phyloP scores from a whole-genome alignment of 2,888 invertebrate species.

The Sceliomorpha sp. region DNA sequence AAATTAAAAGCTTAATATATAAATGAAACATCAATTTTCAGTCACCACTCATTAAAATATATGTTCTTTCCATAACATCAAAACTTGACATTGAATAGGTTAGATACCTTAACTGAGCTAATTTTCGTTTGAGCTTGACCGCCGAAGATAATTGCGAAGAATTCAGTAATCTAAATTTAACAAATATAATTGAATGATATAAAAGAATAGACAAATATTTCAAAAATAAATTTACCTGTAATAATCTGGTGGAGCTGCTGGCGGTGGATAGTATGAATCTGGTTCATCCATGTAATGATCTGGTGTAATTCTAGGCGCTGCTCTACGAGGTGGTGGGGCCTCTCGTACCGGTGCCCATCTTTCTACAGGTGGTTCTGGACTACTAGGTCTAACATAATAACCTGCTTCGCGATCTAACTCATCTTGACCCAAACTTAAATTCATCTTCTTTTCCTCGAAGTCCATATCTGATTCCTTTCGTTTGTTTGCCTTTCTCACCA shows the following conservation, averaged over 20 bases:
- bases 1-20: too few relatives aligned
- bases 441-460: conserved; percentile 97
- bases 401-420: conserved; percentile 88
- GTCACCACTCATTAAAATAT: too few relatives aligned
- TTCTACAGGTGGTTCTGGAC: conserved; percentile 81
- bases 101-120: conserved; percentile 32
- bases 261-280: conserved; percentile 73
- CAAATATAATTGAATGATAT: conserved; percentile 1
- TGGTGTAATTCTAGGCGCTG: conserved; percentile 73
- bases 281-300: conserved; percentile 73
- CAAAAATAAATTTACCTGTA: conserved; percentile 66
- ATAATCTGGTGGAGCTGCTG: conserved; percentile 72
- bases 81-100: too few relatives aligned
- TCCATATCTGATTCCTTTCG: conserved; percentile 97
- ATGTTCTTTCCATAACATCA: too few relatives aligned
- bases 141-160: conserved; percentile 9
- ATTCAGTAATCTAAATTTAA: conserved; percentile 17
- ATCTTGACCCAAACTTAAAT: conserved; percentile 89
- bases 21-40: background rate
- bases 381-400: conserved; percentile 86
- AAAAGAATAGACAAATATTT: background rate
- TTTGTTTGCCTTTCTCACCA: conserved; percentile 94
- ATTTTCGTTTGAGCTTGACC: conserved; percentile 12
- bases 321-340: conserved; percentile 66
- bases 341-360: conserved; percentile 74